These are phyloP conservation scores for Drosophila helvetica DNA, from an alignment of 2,888 invertebrate genomes.

Conservation along the genomic window DNA sequence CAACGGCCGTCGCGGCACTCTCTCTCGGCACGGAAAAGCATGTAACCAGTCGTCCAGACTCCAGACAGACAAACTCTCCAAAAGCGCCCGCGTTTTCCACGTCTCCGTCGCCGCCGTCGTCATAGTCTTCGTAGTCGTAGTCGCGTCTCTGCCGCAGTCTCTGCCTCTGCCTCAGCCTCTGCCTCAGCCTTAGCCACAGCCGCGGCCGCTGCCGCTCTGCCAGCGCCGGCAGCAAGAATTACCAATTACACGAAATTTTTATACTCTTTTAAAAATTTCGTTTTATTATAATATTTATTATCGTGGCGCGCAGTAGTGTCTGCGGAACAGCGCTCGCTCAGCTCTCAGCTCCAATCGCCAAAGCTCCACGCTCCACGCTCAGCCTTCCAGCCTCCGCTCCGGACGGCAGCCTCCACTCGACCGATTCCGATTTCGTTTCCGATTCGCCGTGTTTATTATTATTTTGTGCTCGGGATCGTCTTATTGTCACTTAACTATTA, in stretches of 20 bases:
- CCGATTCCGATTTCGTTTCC: constrained; percentile 41
- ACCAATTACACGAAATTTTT: constrained; percentile 84
- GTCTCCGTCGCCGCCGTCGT: constrained; percentile 38
- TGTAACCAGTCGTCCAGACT: constrained; percentile 26
- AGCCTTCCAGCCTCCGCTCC: constrained; percentile 34
- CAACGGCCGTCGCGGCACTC: constrained; percentile 83
- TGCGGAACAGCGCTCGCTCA: constrained; percentile 77
- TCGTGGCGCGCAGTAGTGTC: constrained; percentile 84
- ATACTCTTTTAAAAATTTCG: constrained; percentile 84
- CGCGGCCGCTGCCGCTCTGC: constrained; percentile 51
- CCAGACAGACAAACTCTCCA: constrained; percentile 46
- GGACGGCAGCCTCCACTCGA: constrained; percentile 25
- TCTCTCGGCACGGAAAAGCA: constrained; percentile 46
- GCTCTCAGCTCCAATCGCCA: constrained; percentile 32
- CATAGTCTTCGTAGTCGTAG: constrained; percentile 29
- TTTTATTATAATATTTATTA: constrained; percentile 84
- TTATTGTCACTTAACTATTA: constrained; percentile 80
- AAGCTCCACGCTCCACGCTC: constrained; percentile 46
- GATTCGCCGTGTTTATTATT: constrained; percentile 63
- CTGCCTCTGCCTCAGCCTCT: constrained; percentile 52
- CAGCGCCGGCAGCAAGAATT: constrained; percentile 79
- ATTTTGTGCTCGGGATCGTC: constrained; percentile 54
- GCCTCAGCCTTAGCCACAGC: constrained; percentile 55
- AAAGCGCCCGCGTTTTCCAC: constrained; percentile 14
- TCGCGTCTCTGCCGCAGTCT: constrained; percentile 48